Base-by-base conservation (phyloP, 2,797 vertebrate species). In the Silurus lanzhouensis region DNA sequence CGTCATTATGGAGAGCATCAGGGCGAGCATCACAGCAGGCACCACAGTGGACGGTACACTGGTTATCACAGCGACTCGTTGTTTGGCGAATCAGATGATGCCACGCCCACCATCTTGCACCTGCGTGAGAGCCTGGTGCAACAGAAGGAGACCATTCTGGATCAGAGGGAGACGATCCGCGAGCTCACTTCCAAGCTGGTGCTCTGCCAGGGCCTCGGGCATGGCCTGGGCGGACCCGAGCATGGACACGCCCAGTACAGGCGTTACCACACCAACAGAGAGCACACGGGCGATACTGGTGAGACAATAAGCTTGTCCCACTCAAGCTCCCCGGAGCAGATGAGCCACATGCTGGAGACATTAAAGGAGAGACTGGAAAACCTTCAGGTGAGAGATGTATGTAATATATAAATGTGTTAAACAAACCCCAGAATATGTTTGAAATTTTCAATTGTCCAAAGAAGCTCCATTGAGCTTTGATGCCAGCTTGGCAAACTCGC, bases 51-150 rank as follows among this genome's bases (percentile, higher is more conserved):
- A 55, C 88, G 78, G 7, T 72, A 46, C 27, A 12, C 17, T 0
- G 88, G 91, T 6, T 94, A 94, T 90, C 95, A 93, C 77, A 87
- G 90, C 25, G 83, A 90, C 60, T 91, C 94, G 70, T 94, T 94
- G 95, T 93, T 93, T 90, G 95, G 93, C n/a, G 92, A 94, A 19
- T 94, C 93, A 0, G 95, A 93, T 48, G 93, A 94, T 72, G 92
- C 93, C 20, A 94, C 93, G 60, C 72, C 91, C 52, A 93, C 93
- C 22, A 93, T 95, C 71, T 84, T 95, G 58, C 94, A 93, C 81
- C 90, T 95, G 27, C 91, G 94, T 14, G 94, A 95, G 86, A 94
- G 91, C 46, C 88, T 95, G 72, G 93, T 94, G 55, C 94, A 91
- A 63, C 93, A 95, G 91, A 94, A 93, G 38, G 94, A 95, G 88